Conservation (phyloP, 2,113 vertebrate species). For the Trochalopteron elliotii region DNA sequence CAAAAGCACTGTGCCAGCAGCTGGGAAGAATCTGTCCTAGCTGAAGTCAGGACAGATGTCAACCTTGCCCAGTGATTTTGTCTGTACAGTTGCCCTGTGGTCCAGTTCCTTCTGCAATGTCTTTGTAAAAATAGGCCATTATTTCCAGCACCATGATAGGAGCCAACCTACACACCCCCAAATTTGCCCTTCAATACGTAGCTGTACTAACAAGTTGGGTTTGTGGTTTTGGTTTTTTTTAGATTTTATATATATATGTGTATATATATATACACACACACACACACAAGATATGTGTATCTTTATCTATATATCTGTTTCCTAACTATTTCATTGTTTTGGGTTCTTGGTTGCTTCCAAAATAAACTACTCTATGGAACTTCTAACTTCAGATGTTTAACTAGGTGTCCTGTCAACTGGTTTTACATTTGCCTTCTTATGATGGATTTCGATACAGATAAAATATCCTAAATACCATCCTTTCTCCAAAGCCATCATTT, state of each 20-base stretch:
- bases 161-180: background rate
- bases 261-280: no score
- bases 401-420: rapidly evolving
- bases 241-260: background rate
- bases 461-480: background rate
- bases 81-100: background rate
- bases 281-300: background rate
- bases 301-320: background rate
- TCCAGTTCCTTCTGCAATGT: background rate
- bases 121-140: background rate
- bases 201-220: rapidly evolving
- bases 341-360: background rate
- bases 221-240: background rate
- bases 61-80: background rate
- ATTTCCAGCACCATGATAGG: background rate
- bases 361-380: background rate
- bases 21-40: background rate
- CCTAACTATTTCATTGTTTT: background rate
- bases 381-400: background rate
- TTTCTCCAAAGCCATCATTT: background rate
- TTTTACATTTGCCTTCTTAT: background rate
- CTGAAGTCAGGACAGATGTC: background rate
- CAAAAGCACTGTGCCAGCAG: background rate
- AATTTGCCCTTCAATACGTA: background rate
- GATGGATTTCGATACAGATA: background rate